These are phyloP conservation scores for Monomorium pharaonis DNA, from an alignment of 1,140 invertebrate genomes.

Conservation along the genomic window DNA sequence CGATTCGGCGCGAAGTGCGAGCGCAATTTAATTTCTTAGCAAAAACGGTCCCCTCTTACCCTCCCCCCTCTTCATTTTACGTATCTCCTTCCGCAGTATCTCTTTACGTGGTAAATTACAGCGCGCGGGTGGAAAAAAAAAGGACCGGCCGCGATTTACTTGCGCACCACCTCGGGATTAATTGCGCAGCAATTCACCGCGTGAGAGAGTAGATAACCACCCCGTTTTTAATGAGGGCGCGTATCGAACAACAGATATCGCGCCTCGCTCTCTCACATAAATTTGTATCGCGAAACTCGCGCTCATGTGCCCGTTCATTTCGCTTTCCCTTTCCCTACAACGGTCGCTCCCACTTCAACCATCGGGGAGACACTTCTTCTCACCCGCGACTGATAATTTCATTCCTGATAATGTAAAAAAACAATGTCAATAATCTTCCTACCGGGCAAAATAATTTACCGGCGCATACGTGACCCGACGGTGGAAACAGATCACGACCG, in stretches of 20 bases:
- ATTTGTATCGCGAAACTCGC: constrained; percentile 30
- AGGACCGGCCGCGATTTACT: constrained; percentile 27
- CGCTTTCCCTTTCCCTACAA: background rate
- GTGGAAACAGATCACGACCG: constrained; percentile 16
- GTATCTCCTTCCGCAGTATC: constrained; percentile 38
- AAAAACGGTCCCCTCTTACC: background rate
- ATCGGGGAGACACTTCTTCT: background rate
- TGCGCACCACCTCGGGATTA: constrained; percentile 23
- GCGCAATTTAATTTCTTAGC: constrained; percentile 56
- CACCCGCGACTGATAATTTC: constrained; percentile 23
- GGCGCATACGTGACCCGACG: background rate
- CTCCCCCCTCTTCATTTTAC: background rate
- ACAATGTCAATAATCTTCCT: constrained; percentile 25
- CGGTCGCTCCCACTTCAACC: background rate
- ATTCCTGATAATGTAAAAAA: constrained; percentile 29
- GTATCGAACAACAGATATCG: constrained; percentile 38
- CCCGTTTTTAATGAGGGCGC: constrained; percentile 28
- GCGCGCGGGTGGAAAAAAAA: constrained; percentile 10
- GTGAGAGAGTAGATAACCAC: constrained; percentile 28
- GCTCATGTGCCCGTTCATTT: background rate
- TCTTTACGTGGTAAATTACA: constrained; percentile 48
- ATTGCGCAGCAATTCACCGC: constrained; percentile 28
- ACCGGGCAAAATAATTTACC: background rate
- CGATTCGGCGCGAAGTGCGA: constrained; percentile 17
- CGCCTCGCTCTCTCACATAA: background rate